Evolutionary conservation across 1,140 invertebrate species (phyloP).

Genomic region (Saccostrea glomerata): DNA sequence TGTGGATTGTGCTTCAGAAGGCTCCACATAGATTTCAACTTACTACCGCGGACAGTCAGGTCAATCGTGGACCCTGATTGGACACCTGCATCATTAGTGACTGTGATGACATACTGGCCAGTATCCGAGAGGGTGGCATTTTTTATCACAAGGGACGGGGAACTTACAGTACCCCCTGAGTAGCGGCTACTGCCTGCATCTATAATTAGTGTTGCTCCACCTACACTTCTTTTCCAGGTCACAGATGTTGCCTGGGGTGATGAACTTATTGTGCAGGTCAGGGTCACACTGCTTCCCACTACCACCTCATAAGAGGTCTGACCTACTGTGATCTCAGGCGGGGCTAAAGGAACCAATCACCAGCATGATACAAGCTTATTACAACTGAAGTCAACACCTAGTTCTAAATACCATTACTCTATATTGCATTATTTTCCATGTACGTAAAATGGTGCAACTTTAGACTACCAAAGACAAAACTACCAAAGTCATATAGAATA

Average conservation of each 20-base stretch:
- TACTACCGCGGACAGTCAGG: conserved; percentile 47
- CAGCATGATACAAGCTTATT: neutral
- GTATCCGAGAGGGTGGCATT: conserved; percentile 31
- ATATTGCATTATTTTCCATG: neutral
- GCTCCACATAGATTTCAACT: conserved; percentile 27
- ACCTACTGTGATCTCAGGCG: conserved; percentile 9
- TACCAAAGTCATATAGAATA: neutral
- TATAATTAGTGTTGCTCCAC: conserved; percentile 10
- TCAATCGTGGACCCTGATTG: conserved; percentile 19
- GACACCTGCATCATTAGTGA: conserved; percentile 44
- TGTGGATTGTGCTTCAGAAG: neutral
- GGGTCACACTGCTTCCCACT: conserved; percentile 43
- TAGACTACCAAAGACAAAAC: neutral
- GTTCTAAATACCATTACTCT: neutral
- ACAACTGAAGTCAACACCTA: neutral
- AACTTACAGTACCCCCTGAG: conserved; percentile 19
- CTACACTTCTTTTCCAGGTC: conserved; percentile 21
- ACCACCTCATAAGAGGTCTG: conserved; percentile 41
- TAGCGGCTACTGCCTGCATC: conserved; percentile 27
- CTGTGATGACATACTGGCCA: conserved; percentile 46
- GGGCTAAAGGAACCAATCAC: conserved; percentile 34
- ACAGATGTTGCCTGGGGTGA: conserved; percentile 35
- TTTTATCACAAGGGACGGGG: conserved; percentile 46
- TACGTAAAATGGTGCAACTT: too few relatives aligned
- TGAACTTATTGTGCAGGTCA: conserved; percentile 43